Base-by-base conservation (phyloP, 2,797 vertebrate genomes). In the Limosa lapponica region DNA sequence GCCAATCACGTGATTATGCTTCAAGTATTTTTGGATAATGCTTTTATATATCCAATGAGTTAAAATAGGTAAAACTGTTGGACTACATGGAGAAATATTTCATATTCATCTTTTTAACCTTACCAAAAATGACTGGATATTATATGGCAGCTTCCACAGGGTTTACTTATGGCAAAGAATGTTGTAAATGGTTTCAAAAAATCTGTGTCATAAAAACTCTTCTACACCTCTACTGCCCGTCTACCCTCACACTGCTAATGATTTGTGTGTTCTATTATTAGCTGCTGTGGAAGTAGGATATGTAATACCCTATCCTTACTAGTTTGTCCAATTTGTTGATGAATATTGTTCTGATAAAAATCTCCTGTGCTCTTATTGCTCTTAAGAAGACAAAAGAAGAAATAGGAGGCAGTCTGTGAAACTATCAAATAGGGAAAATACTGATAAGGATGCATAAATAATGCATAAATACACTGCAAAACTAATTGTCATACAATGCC, bases 201-300 rank as follows among this genome's bases (percentile, higher is more conserved):
- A 9, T 0, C 3, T 2, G 0, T 46, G 15, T 8, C 22, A 3
- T 23, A 13, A 54, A 4, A 32, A 41, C 15, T 59, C 14, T 82
- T 51, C 15, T 52, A 32, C 8, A 62, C 12, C 17, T 22, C 20
- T 78, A 43, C 16, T 67, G 16, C 3, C 6, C 23, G 9, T 30
- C 18, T 54, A 18, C 2, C 10, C 18, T 46, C 73, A 65, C 6
- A 44, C 2, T 34, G 27, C 4, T 3, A 10, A 14, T 34, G 2
- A 1, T 28, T 81, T 37, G 1, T 41, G 30, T 23, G 13, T 8
- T 82, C 11, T 70, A 2, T 8, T 86, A 51, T 83, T 18, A n/a
- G n/a, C 32, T 32, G 25, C 11, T 54, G 8, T 41, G 10, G 10
- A 82, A 74, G 19, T 2, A 58, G 6, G 13, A 22, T 41, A 15